Conservation (phyloP, 1,140 invertebrate genomes). For the Bradynema listronoti region DNA sequence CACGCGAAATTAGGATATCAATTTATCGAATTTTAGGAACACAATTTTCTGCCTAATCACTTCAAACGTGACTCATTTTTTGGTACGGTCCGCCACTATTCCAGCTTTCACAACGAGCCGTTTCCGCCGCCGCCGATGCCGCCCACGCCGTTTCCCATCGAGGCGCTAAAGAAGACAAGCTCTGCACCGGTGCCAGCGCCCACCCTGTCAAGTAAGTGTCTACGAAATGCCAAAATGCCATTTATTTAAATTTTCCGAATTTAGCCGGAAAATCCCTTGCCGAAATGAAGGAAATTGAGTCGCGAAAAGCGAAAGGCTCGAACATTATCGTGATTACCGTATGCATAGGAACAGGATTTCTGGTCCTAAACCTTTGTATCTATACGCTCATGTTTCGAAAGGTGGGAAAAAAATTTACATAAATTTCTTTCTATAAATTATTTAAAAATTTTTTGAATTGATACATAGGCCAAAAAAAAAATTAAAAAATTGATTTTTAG, state of each 20-base stretch:
- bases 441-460: no score
- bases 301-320: not conserved
- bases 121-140: constrained; percentile 58
- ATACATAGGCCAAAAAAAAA: not conserved
- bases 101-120: constrained; percentile 47
- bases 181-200: not conserved
- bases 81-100: constrained; percentile 50
- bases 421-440: no score
- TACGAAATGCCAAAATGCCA: constrained; percentile 3
- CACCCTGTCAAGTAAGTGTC: not conserved
- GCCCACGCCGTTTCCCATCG: constrained; percentile 40
- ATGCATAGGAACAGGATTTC: constrained; percentile 20
- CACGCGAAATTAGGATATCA: no score
- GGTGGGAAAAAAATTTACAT: constrained; percentile 12
- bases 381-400: constrained; percentile 31
- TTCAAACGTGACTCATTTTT: constrained; percentile 52
- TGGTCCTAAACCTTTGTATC: constrained; percentile 36
- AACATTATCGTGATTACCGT: not conserved
- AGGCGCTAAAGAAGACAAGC: constrained; percentile 24
- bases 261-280: not conserved
- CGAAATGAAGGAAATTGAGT: not conserved
- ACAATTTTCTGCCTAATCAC: constrained; percentile 67
- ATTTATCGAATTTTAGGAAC: constrained; percentile 37
- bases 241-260: not conserved
- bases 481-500: constrained; percentile 23